These are phyloP conservation scores for Diachasmimorpha longicaudata DNA, from an alignment of 1,140 invertebrate species.

Conservation along the genomic window DNA sequence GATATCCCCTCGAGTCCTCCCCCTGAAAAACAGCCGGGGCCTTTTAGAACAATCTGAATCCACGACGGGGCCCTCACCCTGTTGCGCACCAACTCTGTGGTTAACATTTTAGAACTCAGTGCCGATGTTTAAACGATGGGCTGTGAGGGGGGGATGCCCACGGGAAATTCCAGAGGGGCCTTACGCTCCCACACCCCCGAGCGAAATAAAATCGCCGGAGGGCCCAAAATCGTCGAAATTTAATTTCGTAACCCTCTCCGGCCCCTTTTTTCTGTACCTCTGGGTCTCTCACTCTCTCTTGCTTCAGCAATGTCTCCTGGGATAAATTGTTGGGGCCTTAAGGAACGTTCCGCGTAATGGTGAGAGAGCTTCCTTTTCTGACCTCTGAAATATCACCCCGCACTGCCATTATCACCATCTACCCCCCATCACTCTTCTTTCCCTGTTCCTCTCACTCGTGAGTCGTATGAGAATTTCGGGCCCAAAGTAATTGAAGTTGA, in stretches of 20 bases:
- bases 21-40: conserved; percentile 21
- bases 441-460: neutral
- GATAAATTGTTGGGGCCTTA: conserved; percentile 4
- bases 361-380: conserved; percentile 5
- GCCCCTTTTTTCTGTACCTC: neutral
- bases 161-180: conserved; percentile 14
- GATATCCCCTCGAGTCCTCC: conserved; percentile 24
- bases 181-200: conserved; percentile 19
- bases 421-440: neutral
- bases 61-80: conserved; percentile 6
- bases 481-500: neutral
- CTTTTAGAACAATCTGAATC: conserved; percentile 43
- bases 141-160: neutral
- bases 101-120: conserved; percentile 44
- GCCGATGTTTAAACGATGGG: neutral
- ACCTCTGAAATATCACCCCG: conserved; percentile 13
- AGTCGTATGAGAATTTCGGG: neutral
- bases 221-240: conserved; percentile 22
- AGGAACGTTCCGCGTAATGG: conserved; percentile 5
- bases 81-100: conserved; percentile 37
- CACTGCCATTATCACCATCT: conserved; percentile 14
- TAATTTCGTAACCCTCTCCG: conserved; percentile 16
- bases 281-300: neutral
- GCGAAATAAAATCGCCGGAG: conserved; percentile 14
- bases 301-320: neutral